Evolutionary conservation across 2,113 vertebrate genomes (phyloP).

Genomic region (Carettochelys insculpta): DNA sequence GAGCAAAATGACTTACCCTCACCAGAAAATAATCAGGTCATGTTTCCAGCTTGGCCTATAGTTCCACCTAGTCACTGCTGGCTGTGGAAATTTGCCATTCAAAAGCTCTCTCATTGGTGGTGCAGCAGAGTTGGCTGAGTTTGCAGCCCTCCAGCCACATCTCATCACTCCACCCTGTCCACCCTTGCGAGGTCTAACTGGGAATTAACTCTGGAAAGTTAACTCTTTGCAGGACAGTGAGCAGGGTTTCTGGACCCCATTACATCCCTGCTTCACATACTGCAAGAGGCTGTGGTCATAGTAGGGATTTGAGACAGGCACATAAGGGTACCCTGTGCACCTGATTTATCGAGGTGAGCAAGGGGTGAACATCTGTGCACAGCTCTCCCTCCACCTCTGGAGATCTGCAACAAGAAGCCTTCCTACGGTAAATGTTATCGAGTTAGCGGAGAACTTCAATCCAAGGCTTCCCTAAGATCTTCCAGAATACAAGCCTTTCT

Average conservation of each 20-base stretch:
- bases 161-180: not conserved
- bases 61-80: not conserved
- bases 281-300: not conserved
- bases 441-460: not conserved
- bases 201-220: not conserved
- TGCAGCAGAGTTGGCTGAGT: not conserved
- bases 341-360: fast-evolving
- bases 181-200: fast-evolving
- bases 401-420: not conserved
- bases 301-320: not conserved
- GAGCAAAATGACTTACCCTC: not conserved
- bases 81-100: fast-evolving
- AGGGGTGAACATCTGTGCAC: no score
- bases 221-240: fast-evolving
- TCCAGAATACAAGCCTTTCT: not conserved
- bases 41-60: not conserved
- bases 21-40: not conserved
- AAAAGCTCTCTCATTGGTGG: not conserved
- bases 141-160: not conserved
- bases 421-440: not conserved
- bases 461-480: not conserved
- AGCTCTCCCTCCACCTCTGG: fast-evolving
- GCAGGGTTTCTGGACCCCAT: not conserved
- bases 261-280: not conserved
- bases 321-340: not conserved